Base-by-base conservation (phyloP, 2,888 invertebrate species). In the Thereva nobilitata region DNA sequence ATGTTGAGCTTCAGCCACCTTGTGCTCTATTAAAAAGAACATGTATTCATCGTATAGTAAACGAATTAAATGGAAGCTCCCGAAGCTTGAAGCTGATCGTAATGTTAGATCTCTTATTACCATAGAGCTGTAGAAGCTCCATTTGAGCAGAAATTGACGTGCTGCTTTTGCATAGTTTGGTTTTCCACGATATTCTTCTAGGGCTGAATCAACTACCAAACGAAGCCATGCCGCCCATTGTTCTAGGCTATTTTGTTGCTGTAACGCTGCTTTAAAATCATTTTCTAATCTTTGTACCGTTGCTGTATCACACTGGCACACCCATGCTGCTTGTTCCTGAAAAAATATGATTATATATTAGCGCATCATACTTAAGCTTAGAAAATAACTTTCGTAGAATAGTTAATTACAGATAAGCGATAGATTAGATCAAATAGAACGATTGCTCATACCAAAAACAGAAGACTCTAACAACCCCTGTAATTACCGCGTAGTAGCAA, bases 171-270 rank as follows among this genome's bases (percentile, higher is more conserved):
- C 89, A 82, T 92, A 94, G 74, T 89, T 90, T 4, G 90, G 85
- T 74, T 90, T 89, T 45, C 90, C 91, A 77, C 91, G 92, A 82
- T 95, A 93, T 67, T 93, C 92, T 74, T 93, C 91, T 67, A 98
- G 86, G 40, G 95, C 93, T 73, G 89, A 87, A 72, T 92, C 90
- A 63, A 99, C 97, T 71, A 97, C 96, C 66, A 89, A 87, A 79
- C 97, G 97, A 74, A 99, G 84, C 99, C 99, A 99, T 61, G 88
- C 86, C 37, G 97, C 97, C 99, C 99, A 99, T 79, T 97, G 93
- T 80, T 97, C 97, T 73, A 99, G 83, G 1, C 94, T 90, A 74
- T 94, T 93, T 80, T 95, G 95, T 76, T 95, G 93, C 70, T 94
- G 93, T 56, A 95, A 82, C 0, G 93, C 93, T n/a, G 90, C 85